Base-by-base conservation (phyloP, 2,888 invertebrate genomes). In the Dioctria rufipes region DNA sequence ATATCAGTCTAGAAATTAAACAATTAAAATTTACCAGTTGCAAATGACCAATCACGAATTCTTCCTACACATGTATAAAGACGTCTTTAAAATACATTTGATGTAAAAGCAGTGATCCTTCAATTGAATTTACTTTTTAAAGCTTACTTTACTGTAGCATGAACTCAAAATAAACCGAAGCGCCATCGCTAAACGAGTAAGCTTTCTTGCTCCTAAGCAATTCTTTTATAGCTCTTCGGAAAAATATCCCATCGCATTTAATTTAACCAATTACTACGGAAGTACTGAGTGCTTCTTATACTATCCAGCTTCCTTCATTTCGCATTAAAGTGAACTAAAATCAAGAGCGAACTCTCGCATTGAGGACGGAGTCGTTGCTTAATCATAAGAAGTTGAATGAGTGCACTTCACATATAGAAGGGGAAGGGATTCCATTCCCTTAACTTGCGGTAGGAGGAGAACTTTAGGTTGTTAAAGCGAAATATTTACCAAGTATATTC, bases 231-330 rank as follows among this genome's bases (percentile, higher is more conserved):
- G 81, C 78, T 58, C n/a, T 71, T 66, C 54, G 69, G 71, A 69
- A 61, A 78, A 61, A 65, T 79, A 79, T 67, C 66, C 66, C 79
- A 79, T 58, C 79, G 49, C 79, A 79, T 66, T 58, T 79, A 39
- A 66, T 79, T 66, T 42, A n/a, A 67, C 66, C 54, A 79, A 79
- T 79, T 79, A 79, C 79, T 58, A n/a, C 79, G 66, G 79, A 79
- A 66, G 66, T 39, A 79, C 66, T 51, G 37, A 43, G 54, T 58
- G 78, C 78, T 49, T 46, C 3, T 61, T 61, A 75, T 40, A 42
- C 54, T 11, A n/a, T 43, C 5, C 8, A 69, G 37, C 51, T 46
- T 39, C 39, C 51, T 69, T 11, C 42, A 49, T 5, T 69, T 39
- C 40, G 37, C 11, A 69, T 51, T 51, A 69, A 69, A 39, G 51